phyloP scores from a whole-genome alignment of 1,140 invertebrate genomes.

The Pseudomyrmex dendroicus region DNA sequence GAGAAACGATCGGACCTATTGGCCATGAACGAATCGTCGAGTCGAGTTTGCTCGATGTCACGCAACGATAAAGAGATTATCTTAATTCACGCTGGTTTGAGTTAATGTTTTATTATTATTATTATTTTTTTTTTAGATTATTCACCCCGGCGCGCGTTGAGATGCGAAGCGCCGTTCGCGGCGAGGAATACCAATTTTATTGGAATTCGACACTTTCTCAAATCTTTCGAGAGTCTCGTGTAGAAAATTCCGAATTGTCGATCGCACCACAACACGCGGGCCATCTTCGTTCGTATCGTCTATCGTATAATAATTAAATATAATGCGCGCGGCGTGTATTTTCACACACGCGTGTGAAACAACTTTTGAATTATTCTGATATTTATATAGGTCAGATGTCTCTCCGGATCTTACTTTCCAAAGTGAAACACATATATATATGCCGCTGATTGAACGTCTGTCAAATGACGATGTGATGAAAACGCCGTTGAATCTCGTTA shows the following conservation, averaged over 20 bases:
- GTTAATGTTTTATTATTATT: neutral
- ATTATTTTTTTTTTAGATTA: slow-evolving; percentile 35
- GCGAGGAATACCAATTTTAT: neutral
- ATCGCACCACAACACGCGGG: too few species aligned
- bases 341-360: neutral
- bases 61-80: slow-evolving; percentile 4
- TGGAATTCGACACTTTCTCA: neutral
- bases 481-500: slow-evolving; percentile 5
- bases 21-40: slow-evolving; percentile 59
- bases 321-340: too few species aligned
- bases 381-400: neutral
- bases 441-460: neutral
- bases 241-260: too few species aligned
- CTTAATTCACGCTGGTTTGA: neutral
- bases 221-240: neutral
- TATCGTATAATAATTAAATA: too few species aligned
- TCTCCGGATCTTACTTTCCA: slow-evolving; percentile 25
- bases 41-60: slow-evolving; percentile 9
- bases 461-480: slow-evolving; percentile 14
- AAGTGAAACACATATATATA: slow-evolving; percentile 13
- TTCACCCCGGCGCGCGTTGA: neutral
- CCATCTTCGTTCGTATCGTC: neutral
- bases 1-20: slow-evolving; percentile 51
- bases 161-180: neutral
- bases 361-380: neutral